These are phyloP conservation scores for Psammodynastes pulverulentus DNA, from an alignment of 2,113 vertebrate genomes.

Conservation along the genomic window DNA sequence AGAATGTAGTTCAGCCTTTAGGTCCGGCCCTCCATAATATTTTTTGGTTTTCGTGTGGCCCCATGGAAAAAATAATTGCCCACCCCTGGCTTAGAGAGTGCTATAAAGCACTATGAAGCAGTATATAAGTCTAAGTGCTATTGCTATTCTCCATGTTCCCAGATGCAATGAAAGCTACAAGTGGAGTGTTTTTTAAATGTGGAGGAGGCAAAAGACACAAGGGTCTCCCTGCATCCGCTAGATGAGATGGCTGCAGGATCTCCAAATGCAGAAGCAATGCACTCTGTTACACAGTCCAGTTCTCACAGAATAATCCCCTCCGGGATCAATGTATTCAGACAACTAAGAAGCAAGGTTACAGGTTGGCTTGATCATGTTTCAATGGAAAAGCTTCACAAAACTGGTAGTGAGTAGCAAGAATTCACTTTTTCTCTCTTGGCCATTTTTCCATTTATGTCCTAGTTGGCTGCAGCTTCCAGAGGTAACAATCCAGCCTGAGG, in stretches of 20 bases:
- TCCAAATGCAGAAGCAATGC: background rate
- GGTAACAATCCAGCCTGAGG: background rate
- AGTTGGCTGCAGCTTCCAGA: background rate
- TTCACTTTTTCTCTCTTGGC: background rate
- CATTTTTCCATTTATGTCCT: background rate
- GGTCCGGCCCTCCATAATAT: no score
- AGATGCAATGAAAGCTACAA: background rate
- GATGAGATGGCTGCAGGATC: background rate
- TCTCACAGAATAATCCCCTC: background rate
- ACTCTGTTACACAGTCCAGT: background rate
- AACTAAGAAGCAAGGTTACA: background rate
- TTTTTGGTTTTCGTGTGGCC: no score
- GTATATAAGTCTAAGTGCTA: no score
- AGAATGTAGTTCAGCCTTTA: no score
- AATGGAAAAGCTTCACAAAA: background rate
- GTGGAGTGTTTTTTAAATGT: background rate
- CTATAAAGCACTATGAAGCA: no score
- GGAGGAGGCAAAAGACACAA: background rate
- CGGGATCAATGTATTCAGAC: background rate
- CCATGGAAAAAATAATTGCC: no score
- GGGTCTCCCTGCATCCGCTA: background rate
- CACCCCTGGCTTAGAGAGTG: no score
- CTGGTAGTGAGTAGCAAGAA: background rate
- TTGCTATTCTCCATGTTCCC: background rate
- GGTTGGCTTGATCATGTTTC: background rate